phyloP scores from a whole-genome alignment of 2,888 invertebrate species.

The Megastigmus dorsalis region DNA sequence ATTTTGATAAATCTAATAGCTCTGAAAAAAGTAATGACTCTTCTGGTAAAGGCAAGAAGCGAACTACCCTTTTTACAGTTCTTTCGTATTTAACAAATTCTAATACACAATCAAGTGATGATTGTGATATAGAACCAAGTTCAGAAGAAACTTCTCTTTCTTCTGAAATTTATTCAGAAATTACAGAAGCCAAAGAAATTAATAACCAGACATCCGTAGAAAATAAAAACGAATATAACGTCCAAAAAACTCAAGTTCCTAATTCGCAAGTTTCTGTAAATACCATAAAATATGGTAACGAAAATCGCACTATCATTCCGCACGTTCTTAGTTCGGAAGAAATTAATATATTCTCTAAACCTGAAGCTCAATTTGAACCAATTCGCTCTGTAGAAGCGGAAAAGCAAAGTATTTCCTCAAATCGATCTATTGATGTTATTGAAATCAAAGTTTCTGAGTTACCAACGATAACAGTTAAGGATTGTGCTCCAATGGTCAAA shows the following conservation, averaged over 20 bases:
- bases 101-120: conserved; percentile 12
- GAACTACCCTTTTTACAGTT: conserved; percentile 54
- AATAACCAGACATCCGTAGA: background rate
- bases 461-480: conserved; percentile 63
- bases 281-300: background rate
- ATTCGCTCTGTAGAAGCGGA: conserved; percentile 15
- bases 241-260: background rate
- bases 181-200: background rate
- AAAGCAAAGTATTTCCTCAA: background rate
- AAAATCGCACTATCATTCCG: conserved; percentile 22
- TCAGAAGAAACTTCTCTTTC: conserved; percentile 42
- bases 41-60: conserved; percentile 49
- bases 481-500: conserved; percentile 59
- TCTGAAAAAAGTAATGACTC: conserved; percentile 14
- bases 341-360: conserved; percentile 6
- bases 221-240: background rate
- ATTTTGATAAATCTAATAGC: background rate
- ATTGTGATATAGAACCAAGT: conserved; percentile 6
- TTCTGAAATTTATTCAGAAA: conserved; percentile 17
- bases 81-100: conserved; percentile 50
- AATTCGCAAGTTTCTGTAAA: background rate
- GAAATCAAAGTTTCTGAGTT: conserved; percentile 66
- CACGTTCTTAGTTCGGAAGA: background rate
- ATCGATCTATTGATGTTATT: conserved; percentile 55
- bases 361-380: conserved; percentile 38